These are phyloP conservation scores for Lepeophtheirus nordmannii DNA, from an alignment of 2,888 invertebrate genomes.

Conservation along the genomic window DNA sequence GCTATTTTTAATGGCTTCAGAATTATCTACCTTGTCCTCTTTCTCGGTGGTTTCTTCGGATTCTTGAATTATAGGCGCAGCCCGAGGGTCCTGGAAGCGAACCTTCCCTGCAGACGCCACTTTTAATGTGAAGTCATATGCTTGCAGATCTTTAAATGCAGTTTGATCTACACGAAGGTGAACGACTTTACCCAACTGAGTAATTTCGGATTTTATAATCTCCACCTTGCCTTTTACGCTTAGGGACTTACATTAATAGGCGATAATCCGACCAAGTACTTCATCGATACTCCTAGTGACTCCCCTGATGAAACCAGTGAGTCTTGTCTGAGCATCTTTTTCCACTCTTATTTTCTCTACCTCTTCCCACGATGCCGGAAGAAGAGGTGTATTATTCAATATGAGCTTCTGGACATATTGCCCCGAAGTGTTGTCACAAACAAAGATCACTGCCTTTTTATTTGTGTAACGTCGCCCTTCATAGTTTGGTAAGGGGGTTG, in stretches of 20 bases:
- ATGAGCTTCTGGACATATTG: neutral
- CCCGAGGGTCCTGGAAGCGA: neutral
- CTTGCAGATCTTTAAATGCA: neutral
- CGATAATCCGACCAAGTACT: neutral
- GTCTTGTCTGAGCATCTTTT: neutral
- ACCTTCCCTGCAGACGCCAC: neutral
- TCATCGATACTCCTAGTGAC: neutral
- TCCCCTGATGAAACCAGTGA: neutral
- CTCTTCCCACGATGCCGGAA: neutral
- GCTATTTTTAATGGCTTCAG: too few species aligned
- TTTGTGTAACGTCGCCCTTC: too few species aligned
- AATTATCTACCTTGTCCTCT: neutral
- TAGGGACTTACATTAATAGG: neutral
- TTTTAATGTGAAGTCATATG: neutral
- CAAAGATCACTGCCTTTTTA: neutral
- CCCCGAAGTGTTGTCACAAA: neutral
- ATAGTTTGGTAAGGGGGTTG: too few species aligned
- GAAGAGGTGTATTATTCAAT: neutral
- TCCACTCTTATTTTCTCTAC: neutral
- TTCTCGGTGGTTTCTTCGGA: neutral
- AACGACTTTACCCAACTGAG: neutral
- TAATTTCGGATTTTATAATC: neutral
- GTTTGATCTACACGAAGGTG: neutral
- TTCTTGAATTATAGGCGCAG: neutral
- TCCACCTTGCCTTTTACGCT: neutral